A percentile compares a stretch with the other conserved stretches of the same genome.
Evolutionary conservation across 1,140 invertebrate species (phyloP).

Genomic region (Notospermus geniculatus): DNA sequence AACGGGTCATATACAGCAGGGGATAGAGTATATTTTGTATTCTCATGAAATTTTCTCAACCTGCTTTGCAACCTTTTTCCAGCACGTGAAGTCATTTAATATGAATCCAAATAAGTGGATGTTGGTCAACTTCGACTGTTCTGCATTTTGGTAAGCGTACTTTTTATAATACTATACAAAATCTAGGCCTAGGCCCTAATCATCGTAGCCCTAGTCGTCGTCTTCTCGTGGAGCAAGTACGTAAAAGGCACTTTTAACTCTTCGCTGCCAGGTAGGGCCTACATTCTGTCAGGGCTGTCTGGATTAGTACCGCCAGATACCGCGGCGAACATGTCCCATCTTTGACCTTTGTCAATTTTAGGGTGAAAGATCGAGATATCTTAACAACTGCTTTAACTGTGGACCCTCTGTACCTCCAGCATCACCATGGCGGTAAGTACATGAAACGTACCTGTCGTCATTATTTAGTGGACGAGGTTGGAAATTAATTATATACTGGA

Average conservation of each 20-base stretch:
- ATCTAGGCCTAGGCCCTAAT: too few species aligned
- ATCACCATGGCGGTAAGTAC: slow-evolving; percentile 76
- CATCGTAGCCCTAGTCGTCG: too few species aligned
- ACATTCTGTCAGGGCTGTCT: too few species aligned
- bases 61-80: slow-evolving; percentile 26
- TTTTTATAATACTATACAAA: too few species aligned
- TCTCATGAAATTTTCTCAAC: slow-evolving; percentile 12
- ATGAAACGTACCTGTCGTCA: slow-evolving; percentile 4
- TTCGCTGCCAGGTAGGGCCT: too few species aligned
- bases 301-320: too few species aligned
- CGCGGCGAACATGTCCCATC: not conserved
- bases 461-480: too few species aligned
- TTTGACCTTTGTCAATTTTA: slow-evolving; percentile 32
- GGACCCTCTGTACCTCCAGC: slow-evolving; percentile 96
- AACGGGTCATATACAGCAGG: too few species aligned
- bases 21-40: too few species aligned
- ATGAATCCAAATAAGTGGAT: slow-evolving; percentile 98
- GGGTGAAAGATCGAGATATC: slow-evolving; percentile 75
- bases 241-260: too few species aligned
- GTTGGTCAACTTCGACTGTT: slow-evolving; percentile 93
- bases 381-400: slow-evolving; percentile 92
- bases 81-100: slow-evolving; percentile 85
- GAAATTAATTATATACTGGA: too few species aligned
- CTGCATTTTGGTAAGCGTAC: slow-evolving; percentile 78
- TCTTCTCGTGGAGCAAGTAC: too few species aligned